These are phyloP conservation scores for Dascillus cervinus DNA, from an alignment of 2,888 invertebrate species.

Conservation along the genomic window DNA sequence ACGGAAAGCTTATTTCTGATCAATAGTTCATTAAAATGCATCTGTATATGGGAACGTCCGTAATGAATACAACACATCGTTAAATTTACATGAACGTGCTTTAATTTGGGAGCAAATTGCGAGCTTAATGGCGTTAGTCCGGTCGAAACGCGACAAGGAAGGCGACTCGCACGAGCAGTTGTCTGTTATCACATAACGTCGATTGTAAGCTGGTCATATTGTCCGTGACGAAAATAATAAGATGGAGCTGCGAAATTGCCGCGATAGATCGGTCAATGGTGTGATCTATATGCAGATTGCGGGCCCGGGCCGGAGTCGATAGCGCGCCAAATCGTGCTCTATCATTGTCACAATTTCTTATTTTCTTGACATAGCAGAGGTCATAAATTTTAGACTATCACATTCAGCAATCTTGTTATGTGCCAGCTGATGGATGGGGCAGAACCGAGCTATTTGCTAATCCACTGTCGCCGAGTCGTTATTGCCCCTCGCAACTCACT, in stretches of 20 bases:
- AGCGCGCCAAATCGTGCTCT: conserved; percentile 17
- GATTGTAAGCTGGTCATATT: conserved; percentile 29
- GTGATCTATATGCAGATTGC: conserved; percentile 2
- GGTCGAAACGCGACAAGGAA: conserved; percentile 19
- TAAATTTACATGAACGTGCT: conserved; percentile 28
- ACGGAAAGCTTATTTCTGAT: no score
- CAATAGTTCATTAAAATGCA: no score
- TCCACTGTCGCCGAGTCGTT: conserved; percentile 11
- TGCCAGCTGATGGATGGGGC: conserved; percentile 14
- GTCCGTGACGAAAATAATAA: conserved; percentile 32
- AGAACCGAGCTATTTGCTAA: conserved; percentile 14
- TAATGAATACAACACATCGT: conserved; percentile 24
- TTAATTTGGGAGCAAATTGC: conserved; percentile 27
- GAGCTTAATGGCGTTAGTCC: conserved; percentile 25
- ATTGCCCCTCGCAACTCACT: conserved; percentile 8
- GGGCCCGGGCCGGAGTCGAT: neutral
- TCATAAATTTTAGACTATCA: conserved; percentile 19
- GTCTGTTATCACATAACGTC: conserved; percentile 26
- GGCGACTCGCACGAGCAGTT: conserved; percentile 19
- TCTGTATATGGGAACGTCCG: no score
- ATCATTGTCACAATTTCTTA: conserved; percentile 20
- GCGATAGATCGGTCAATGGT: conserved; percentile 12
- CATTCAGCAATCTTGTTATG: conserved; percentile 12
- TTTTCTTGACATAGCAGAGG: conserved; percentile 13
- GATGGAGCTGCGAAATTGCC: conserved; percentile 8